Base-by-base conservation (phyloP, 1,140 invertebrate genomes). In the Apocrypta bakeri region DNA sequence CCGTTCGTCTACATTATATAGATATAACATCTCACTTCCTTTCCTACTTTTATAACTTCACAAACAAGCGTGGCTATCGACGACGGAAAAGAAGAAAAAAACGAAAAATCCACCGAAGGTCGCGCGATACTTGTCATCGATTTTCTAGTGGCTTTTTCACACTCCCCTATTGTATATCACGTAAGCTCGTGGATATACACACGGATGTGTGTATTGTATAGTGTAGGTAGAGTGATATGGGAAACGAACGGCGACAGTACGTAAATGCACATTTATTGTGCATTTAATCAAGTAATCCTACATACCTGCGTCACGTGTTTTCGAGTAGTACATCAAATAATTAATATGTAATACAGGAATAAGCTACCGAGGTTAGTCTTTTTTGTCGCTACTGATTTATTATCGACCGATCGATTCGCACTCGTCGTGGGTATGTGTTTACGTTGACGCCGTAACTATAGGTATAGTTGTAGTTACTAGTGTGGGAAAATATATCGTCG, bases 81-180 rank as follows among this genome's bases (percentile, higher is more conserved):
- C 14, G 68, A 21, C 31, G 68, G 9, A 33, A 33, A 71, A 8
- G 11, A 71, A 71, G 37, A 71, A 71, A 21, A 33, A 71, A 66
- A 17, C 8, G n/a, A 71, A 29, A n/a, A 71, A 14, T 71, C 31
- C 31, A 29, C 24, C 31, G 68, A 71, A 71, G 68, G 68, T 71
- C 68, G 68, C 12, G 68, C 68, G 31, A 71, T n/a, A 31, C 68
- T 37, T 71, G 33, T 71, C 31, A 71, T 71, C 68, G 68, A 71
- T 71, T 71, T 71, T 31, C 68, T 4, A 17, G 68, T 37, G 68
- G 68, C 68, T 71, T 71, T 71, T 71, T 71, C 68, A 17, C 64
- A 12, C 25, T 66, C 64, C 25, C 27, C 14, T 61, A 21, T 61
- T 61, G 48, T n/a, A 21, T 17, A 56, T n/a, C 48, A 56, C 21